Conservation (phyloP, 2,797 vertebrate genomes). For the Pteronotus mesoamericanus region DNA sequence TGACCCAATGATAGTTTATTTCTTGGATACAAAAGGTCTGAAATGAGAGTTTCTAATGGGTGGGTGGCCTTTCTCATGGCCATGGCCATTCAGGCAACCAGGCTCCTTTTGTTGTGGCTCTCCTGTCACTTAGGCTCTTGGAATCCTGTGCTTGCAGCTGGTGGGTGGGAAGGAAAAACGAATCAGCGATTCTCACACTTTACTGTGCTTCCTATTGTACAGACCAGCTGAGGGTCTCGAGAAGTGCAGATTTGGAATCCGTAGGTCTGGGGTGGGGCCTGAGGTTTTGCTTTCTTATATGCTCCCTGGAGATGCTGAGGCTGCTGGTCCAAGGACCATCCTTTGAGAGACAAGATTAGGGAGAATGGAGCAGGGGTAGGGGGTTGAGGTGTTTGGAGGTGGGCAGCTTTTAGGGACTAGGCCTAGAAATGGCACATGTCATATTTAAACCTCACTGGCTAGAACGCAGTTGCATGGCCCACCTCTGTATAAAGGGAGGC, state of each 20-base stretch:
- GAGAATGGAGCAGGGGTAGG: not conserved
- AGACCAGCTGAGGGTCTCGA: not conserved
- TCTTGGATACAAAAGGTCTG: not conserved
- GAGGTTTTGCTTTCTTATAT: not conserved
- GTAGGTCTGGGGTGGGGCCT: not conserved
- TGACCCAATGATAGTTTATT: not conserved
- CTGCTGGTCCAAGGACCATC: not conserved
- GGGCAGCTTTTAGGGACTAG: not conserved
- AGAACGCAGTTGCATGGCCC: not conserved
- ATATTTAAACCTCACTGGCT: not conserved
- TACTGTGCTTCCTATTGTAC: rapidly evolving
- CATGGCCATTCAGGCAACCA: not conserved
- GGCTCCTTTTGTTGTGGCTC: not conserved
- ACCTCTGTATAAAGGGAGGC: not conserved
- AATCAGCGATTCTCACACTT: not conserved
- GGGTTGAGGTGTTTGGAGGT: not conserved
- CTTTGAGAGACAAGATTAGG: not conserved
- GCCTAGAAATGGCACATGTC: not conserved
- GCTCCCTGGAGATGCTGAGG: not conserved
- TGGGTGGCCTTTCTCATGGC: not conserved
- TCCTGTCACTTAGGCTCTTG: not conserved
- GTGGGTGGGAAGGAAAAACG: not conserved
- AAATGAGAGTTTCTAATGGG: not conserved
- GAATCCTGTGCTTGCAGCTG: not conserved
- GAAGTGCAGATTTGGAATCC: not conserved